Conservation (phyloP, 2,888 invertebrate genomes). For the Dolichomitus sp. region DNA sequence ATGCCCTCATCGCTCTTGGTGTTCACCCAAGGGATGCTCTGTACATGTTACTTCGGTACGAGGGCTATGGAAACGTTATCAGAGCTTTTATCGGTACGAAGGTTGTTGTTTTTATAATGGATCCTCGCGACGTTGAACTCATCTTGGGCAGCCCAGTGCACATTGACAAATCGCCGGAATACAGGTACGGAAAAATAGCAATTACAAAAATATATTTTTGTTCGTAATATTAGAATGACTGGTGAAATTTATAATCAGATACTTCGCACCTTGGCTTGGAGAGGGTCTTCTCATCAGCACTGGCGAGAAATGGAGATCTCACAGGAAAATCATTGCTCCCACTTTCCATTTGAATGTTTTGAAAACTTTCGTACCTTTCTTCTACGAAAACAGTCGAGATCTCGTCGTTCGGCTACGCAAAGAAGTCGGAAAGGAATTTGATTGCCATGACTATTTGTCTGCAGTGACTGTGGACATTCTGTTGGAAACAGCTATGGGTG, state of each 20-base stretch:
- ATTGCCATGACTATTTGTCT: conserved; percentile 87
- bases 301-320: conserved; percentile 87
- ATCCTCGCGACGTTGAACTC: conserved; percentile 83
- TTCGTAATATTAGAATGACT: not conserved
- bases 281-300: conserved; percentile 84
- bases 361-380: conserved; percentile 87
- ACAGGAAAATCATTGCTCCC: conserved; percentile 87
- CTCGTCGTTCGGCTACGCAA: conserved; percentile 84
- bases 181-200: conserved; percentile 73
- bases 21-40: conserved; percentile 77
- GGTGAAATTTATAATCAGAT: conserved; percentile 70
- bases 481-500: conserved; percentile 88
- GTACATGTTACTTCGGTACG: conserved; percentile 64
- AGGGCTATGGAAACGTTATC: conserved; percentile 78
- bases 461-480: conserved; percentile 87
- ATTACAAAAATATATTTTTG: not conserved
- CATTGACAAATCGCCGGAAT: conserved; percentile 83
- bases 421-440: conserved; percentile 86
- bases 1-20: conserved; percentile 75
- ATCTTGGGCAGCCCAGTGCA: conserved; percentile 83
- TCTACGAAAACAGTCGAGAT: conserved; percentile 86
- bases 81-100: conserved; percentile 81
- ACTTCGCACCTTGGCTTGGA: conserved; percentile 85
- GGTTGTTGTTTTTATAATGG: conserved; percentile 79
- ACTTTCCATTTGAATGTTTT: conserved; percentile 87